A percentile compares a stretch with the other conserved stretches of the same genome.
These are phyloP conservation scores for Melanerpes aurifrons DNA, from an alignment of 2,113 vertebrate genomes.

Conservation along the genomic window DNA sequence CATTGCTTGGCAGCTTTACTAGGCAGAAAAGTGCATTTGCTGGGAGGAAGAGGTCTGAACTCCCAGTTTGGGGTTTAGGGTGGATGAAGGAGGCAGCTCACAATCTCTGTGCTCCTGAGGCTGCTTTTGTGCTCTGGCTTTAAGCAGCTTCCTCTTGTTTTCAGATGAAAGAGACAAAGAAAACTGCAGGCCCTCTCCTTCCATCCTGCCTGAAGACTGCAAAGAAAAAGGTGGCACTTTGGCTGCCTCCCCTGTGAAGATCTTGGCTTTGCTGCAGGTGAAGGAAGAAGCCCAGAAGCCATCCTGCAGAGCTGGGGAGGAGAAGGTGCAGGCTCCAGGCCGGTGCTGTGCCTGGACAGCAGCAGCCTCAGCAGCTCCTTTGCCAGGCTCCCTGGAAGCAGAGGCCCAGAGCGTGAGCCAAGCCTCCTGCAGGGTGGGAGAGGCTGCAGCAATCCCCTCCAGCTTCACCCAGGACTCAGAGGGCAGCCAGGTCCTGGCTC, in stretches of 20 bases:
- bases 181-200: neutral
- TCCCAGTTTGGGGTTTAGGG: neutral
- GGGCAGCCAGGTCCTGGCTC: neutral
- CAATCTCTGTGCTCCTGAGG: neutral
- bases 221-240: neutral
- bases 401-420: neutral
- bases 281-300: neutral
- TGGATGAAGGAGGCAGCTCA: neutral
- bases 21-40: neutral
- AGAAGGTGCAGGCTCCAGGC: neutral
- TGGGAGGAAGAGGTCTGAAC: neutral
- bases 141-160: neutral
- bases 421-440: neutral
- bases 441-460: neutral
- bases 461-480: neutral
- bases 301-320: fast-evolving
- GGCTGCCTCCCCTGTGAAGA: neutral
- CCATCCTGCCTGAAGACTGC: neutral
- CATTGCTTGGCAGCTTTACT: neutral
- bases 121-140: neutral
- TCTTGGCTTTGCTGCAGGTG: neutral
- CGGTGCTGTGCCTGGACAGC: fast-evolving
- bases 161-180: constrained; percentile 59
- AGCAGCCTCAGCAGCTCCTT: fast-evolving
- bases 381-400: fast-evolving